A percentile compares a stretch with the other conserved stretches of the same genome.
These are phyloP conservation scores for Macheiramphus alcinus DNA, from an alignment of 2,113 vertebrate species.

Conservation along the genomic window DNA sequence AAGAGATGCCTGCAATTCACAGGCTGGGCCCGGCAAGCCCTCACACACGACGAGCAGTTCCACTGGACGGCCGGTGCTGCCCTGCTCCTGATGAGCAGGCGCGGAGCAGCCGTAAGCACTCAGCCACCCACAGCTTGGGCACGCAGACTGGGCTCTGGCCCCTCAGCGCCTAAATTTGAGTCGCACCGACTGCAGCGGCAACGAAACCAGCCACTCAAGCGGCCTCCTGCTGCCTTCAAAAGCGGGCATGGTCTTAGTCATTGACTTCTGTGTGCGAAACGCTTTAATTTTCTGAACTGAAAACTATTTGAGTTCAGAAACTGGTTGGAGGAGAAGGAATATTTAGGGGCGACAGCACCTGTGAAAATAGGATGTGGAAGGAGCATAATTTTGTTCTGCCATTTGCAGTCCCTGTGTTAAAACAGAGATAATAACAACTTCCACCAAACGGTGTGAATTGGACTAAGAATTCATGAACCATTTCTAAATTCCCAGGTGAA, in stretches of 20 bases:
- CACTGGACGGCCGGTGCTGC: fast-evolving
- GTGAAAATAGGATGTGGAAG: background rate
- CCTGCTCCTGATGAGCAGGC: fast-evolving
- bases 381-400: background rate
- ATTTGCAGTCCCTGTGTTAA: background rate
- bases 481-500: background rate
- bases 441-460: background rate
- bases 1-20: background rate
- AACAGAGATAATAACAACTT: background rate
- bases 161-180: fast-evolving
- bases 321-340: background rate
- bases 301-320: background rate
- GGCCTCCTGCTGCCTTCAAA: background rate
- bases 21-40: background rate
- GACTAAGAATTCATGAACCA: background rate
- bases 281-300: background rate
- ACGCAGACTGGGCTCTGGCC: fast-evolving
- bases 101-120: fast-evolving
- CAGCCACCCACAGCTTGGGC: background rate
- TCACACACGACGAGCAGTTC: fast-evolving
- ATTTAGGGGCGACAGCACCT: fast-evolving
- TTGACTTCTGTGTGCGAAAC: fast-evolving
- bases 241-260: fast-evolving
- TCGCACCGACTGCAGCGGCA: fast-evolving
- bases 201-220: fast-evolving